Base-by-base conservation (phyloP, 2,888 invertebrate genomes). In the Sphaerophoria rueppellii region DNA sequence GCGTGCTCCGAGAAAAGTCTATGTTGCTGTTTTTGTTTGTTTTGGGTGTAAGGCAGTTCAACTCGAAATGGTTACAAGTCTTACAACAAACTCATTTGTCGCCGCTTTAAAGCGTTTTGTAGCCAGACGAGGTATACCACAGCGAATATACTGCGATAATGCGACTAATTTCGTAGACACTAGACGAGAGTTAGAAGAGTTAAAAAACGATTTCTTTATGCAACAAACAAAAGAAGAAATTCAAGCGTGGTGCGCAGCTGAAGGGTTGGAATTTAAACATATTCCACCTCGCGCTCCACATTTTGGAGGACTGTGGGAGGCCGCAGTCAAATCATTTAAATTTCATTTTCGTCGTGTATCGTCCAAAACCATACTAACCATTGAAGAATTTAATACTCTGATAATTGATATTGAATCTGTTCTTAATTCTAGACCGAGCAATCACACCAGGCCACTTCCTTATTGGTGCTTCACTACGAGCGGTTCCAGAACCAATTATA, bases 11-110 rank as follows among this genome's bases (percentile, higher is more conserved):
- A n/a, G n/a, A n/a, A n/a, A n/a, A n/a, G n/a, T n/a, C n/a, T n/a
- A n/a, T n/a, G n/a, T n/a, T n/a, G n/a, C n/a, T n/a, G n/a, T n/a
- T n/a, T 37, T 70, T 40, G 9, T 34, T 40, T 70, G 43, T 57
- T 70, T 70, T 43, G n/a, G 12, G 2, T 46, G 46, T 12, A 71
- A 71, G 32, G 65, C 50, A 11, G n/a, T 65, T 34, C 46, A 63
- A 32, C 34, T 63, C 34, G 61, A 63, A 37, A 11, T 32, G 12
- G 50, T 65, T n/a, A 11, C 9, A 48, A 43, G 11, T 14, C 46
- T 65, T 11, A 50, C 65, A 1, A 52, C 50, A 4, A 11, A 48
- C 14, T 34, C 50, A 32, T 74, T 54, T 14, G 7, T 57, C 6
- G 57, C 57, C n/a, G 37, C 57, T 7, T 14, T 57, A 12, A 57